A percentile compares a stretch with the other conserved stretches of the same genome.
phyloP scores from a whole-genome alignment of 2,797 vertebrate species.

The Apodemus agrarius region DNA sequence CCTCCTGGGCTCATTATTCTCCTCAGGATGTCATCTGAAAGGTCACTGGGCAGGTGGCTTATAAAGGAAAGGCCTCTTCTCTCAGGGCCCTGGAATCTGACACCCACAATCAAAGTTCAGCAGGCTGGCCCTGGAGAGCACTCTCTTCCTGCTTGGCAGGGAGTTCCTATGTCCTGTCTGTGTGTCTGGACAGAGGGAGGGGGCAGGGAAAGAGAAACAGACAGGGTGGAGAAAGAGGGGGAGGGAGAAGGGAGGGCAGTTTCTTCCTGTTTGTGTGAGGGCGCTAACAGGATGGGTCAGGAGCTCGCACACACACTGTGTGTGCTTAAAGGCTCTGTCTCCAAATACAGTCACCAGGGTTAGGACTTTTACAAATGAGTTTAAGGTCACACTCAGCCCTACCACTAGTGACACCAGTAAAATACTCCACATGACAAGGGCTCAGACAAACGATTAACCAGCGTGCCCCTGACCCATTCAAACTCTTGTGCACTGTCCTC shows the following conservation, averaged over 20 bases:
- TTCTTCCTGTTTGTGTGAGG: neutral
- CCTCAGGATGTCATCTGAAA: neutral
- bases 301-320: too few species aligned
- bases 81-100: neutral
- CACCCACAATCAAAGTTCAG: neutral
- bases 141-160: neutral
- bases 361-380: neutral
- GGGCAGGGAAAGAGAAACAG: neutral
- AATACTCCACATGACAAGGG: neutral
- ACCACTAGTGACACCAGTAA: neutral
- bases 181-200: neutral
- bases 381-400: too few species aligned
- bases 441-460: neutral
- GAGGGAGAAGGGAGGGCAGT: neutral
- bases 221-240: neutral
- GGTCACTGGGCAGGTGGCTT: neutral
- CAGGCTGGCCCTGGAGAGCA: neutral
- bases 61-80: neutral
- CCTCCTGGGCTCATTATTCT: rapidly evolving
- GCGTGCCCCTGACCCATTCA: too few species aligned
- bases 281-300: neutral
- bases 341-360: too few species aligned
- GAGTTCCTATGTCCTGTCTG: neutral
- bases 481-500: rapidly evolving
- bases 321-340: neutral